phyloP scores from a whole-genome alignment of 2,797 vertebrate genomes.

The Enteromius paludinosus region DNA sequence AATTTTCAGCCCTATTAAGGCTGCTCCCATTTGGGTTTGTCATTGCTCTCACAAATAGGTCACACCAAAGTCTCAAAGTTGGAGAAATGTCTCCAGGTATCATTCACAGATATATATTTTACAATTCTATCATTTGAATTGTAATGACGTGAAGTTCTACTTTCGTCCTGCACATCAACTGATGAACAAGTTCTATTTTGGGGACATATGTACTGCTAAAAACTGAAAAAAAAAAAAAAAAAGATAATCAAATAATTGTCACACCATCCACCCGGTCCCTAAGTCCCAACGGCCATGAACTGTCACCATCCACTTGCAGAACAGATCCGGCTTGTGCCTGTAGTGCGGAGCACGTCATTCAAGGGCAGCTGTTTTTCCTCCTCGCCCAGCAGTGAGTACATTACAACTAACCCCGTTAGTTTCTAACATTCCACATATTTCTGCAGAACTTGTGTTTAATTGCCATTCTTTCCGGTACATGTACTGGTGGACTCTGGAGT shows the following conservation, averaged over 20 bases:
- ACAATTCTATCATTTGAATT: slow-evolving; percentile 23
- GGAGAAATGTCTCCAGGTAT: slow-evolving; percentile 59
- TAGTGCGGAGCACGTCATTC: too few relatives aligned
- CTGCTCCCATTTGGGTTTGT: slow-evolving; percentile 74
- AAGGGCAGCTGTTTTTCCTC: too few relatives aligned
- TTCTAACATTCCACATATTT: too few relatives aligned
- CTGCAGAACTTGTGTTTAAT: too few relatives aligned
- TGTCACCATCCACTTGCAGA: too few relatives aligned
- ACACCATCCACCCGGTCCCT: too few relatives aligned
- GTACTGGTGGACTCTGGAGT: too few relatives aligned
- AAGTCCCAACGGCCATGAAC: too few relatives aligned
- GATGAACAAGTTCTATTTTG: background rate
- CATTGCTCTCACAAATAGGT: slow-evolving; percentile 75
- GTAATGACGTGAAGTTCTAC: background rate
- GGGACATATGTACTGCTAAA: background rate
- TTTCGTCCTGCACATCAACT: background rate
- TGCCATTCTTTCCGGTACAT: too few relatives aligned
- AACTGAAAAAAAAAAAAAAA: background rate
- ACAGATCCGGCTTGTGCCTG: too few relatives aligned
- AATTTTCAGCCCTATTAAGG: slow-evolving; percentile 81
- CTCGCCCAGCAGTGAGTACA: too few relatives aligned
- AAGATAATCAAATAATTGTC: background rate
- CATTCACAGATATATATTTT: slow-evolving; percentile 35
- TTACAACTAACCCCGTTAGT: too few relatives aligned
- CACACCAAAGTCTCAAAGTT: slow-evolving; percentile 70